These are phyloP conservation scores for Coptodon rendalli DNA, from an alignment of 2,113 vertebrate species.

Conservation along the genomic window DNA sequence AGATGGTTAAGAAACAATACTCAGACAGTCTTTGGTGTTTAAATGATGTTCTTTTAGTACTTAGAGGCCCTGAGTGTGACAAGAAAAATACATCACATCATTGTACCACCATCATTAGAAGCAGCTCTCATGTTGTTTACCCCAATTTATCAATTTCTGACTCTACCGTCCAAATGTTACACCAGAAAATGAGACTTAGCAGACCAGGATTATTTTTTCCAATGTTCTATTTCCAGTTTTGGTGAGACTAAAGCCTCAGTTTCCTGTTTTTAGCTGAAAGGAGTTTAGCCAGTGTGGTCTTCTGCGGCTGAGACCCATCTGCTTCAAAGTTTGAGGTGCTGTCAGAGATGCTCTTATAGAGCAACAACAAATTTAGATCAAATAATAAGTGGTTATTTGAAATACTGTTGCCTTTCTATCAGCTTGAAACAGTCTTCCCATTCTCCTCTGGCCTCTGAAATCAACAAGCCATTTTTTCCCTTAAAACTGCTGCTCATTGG, in stretches of 20 bases:
- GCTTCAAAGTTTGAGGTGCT: not conserved
- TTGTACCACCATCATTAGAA: not conserved
- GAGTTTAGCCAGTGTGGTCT: not conserved
- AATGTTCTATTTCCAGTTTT: not conserved
- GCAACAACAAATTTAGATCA: not conserved
- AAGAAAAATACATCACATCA: not conserved
- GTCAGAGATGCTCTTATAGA: not conserved
- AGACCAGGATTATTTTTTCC: accelerated
- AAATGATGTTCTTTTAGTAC: not conserved
- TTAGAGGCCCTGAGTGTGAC: not conserved
- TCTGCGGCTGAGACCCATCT: not conserved
- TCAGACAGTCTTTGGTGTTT: not conserved
- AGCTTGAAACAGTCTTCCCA: not conserved
- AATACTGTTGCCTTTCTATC: not conserved
- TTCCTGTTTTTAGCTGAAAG: not conserved
- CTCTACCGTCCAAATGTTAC: not conserved
- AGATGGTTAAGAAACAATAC: not conserved
- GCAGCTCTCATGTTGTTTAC: not conserved
- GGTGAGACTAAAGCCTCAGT: not conserved
- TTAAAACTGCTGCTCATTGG: not conserved
- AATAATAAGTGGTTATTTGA: not conserved
- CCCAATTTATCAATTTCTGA: not conserved
- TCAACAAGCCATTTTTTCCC: not conserved
- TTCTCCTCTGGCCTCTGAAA: not conserved
- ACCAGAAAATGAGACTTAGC: not conserved